Evolutionary conservation across 2,888 invertebrate species (phyloP), one percentile per base, ranked within the genome.

Genomic region (Plusia festucae): DNA sequence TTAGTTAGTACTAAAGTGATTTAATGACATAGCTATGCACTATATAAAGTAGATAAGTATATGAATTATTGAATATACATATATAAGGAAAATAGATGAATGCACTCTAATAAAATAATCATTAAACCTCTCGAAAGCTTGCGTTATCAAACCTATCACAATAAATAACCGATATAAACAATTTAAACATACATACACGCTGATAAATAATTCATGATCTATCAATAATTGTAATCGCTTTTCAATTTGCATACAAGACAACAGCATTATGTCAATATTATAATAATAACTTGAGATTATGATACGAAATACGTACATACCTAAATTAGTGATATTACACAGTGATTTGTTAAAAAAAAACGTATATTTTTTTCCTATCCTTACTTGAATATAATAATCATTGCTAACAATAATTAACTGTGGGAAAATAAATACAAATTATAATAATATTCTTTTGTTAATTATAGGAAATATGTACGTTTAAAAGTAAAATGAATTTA

Each of bases 121-220:
- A 49, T 20, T 20, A 40, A 55, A 53, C 55, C 8, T 15, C 32
- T 54, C 49, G 8, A 59, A 65, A n/a, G n/a, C 24, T 22, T 64
- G 59, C 67, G 64, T 74, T 76, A 76, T 78, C 78, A 62, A 56
- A 69, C 56, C 60, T 62, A 78, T 75, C 69, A 49, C 8, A 70
- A 62, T 78, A 74, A 59, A 60, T 76, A 73, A 78, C 74, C 74
- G 40, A 40, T 40, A 40, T n/a, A 40, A 40, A 53, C 73, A 65
- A 46, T 70, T 65, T 13, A 58, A 40, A 16, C 11, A 32, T 32
- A 18, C 16, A 54, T 52, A 40, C 40, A 59, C 46, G 0, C n/a
- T n/a, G n/a, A 67, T 73, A 64, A 73, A 78, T 70, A 69, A 76
- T 78, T 53, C 13, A 76, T 76, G 54, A 58, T 59, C 24, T 16